Evolutionary conservation across 2,113 vertebrate species (phyloP), one percentile per base, ranked within the genome.

Genomic region (Megaceryle torquata): DNA sequence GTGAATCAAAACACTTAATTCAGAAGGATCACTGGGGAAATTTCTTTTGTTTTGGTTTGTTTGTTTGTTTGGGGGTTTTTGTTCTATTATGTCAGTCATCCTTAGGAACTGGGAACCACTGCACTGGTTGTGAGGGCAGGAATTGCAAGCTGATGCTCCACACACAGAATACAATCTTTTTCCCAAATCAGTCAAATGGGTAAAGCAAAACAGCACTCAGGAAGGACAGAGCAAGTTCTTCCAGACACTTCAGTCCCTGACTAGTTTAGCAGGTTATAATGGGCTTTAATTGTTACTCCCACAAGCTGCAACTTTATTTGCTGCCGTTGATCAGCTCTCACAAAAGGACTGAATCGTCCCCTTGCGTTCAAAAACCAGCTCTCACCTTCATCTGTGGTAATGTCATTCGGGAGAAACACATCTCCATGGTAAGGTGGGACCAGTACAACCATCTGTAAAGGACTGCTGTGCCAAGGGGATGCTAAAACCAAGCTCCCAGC

Each of bases 181-280:
- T 64, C 61, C 44, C 53, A 79, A 92, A 95, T 89, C 86, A 87
- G 81, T 37, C 51, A 82, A 71, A 72, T 19, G 12, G 65, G 69
- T 76, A 64, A 82, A 92, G 46, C 57, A 83, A 92, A 95, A 84
- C 86, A 86, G n/a, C 39, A 41, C 28, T 69, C 33, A 19, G 74
- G 53, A 82, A 93, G 89, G 81, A 93, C 53, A 92, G 77, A 95
- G 91, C 91, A 64, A 95, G 94, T 95, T 96, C 81, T 95, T 88
- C 93, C 86, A 91, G 95, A 69, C 35, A 4, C 57, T 91, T 91
- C 41, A 65, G 70, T 92, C 81, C 53, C 77, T 65, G 44, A 92
- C 94, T 76, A 82, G 95, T 94, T 94, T 91, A 94, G 81, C 95
- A 95, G 86, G 93, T 95, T 94, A 85, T 95, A 95, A 97, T 85